Percentiles rank a stretch among this genome's conserved stretches.
Conservation (phyloP, 1,140 invertebrate genomes). For the Temnothorax longispinosus region DNA sequence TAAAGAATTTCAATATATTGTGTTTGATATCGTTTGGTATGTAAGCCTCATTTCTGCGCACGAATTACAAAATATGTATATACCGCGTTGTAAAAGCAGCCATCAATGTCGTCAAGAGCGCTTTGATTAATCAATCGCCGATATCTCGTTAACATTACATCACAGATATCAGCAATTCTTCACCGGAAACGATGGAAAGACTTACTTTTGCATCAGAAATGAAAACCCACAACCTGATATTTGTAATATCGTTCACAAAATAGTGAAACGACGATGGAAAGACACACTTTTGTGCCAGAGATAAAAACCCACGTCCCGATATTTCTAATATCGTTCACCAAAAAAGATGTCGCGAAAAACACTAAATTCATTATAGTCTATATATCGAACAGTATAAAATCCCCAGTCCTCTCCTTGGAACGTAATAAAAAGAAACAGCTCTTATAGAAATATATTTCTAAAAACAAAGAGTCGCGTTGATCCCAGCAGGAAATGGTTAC, state of each 20-base stretch:
- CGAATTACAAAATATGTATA: background rate
- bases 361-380: background rate
- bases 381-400: constrained; percentile 36
- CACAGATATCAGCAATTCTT: background rate
- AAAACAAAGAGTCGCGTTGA: background rate
- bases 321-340: background rate
- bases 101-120: background rate
- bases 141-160: background rate
- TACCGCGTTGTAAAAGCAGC: constrained; percentile 1
- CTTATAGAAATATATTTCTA: background rate
- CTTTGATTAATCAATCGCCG: background rate
- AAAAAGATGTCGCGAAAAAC: background rate
- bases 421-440: background rate
- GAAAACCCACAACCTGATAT: background rate
- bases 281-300: background rate
- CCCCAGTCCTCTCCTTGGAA: constrained; percentile 19
- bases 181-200: background rate
- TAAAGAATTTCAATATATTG: background rate
- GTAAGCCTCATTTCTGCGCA: background rate
- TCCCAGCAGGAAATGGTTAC: background rate
- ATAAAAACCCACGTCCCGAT: background rate
- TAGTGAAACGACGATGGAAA: background rate
- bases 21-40: background rate
- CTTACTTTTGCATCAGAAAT: background rate
- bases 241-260: background rate